Conservation (phyloP, 2,888 invertebrate species). For the Metellina segmentata region DNA sequence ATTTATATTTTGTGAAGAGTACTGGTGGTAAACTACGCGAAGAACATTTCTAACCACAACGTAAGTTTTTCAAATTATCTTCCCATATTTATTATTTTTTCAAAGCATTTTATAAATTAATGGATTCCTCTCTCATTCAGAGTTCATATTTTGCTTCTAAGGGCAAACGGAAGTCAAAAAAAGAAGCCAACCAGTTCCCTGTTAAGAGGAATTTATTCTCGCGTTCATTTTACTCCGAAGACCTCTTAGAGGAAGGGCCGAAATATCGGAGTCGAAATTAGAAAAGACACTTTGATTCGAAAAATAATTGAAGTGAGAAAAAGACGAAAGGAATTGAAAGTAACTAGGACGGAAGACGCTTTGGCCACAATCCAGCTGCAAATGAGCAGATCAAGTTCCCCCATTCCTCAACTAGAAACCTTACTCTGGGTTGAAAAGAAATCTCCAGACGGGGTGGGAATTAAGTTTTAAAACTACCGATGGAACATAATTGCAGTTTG, state of each 20-base stretch:
- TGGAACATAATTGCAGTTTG: constrained; percentile 57
- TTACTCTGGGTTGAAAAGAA: constrained; percentile 12
- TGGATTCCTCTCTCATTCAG: not conserved
- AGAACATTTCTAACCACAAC: too few relatives aligned
- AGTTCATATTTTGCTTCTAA: not conserved
- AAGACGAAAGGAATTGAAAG: constrained; percentile 60
- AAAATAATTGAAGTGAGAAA: constrained; percentile 68
- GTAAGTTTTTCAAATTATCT: too few relatives aligned
- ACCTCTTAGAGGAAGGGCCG: not conserved
- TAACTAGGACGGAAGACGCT: constrained; percentile 30
- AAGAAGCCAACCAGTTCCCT: not conserved
- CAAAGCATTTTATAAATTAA: not conserved
- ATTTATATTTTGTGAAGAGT: too few relatives aligned
- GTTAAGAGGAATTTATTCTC: not conserved
- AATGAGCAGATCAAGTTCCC: constrained; percentile 55
- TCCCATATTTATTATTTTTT: not conserved
- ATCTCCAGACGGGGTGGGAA: constrained; percentile 3
- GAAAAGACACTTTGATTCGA: constrained; percentile 55
- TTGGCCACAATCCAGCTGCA: constrained; percentile 67
- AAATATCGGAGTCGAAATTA: constrained; percentile 23
- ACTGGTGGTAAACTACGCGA: too few relatives aligned
- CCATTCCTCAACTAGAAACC: not conserved
- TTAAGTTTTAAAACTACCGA: constrained; percentile 56
- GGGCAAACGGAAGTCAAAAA: not conserved
- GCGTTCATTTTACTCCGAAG: not conserved